Percentiles rank a stretch among this genome's conserved stretches.
phyloP scores from a whole-genome alignment of 1,140 invertebrate species.

The Halictus rubicundus region DNA sequence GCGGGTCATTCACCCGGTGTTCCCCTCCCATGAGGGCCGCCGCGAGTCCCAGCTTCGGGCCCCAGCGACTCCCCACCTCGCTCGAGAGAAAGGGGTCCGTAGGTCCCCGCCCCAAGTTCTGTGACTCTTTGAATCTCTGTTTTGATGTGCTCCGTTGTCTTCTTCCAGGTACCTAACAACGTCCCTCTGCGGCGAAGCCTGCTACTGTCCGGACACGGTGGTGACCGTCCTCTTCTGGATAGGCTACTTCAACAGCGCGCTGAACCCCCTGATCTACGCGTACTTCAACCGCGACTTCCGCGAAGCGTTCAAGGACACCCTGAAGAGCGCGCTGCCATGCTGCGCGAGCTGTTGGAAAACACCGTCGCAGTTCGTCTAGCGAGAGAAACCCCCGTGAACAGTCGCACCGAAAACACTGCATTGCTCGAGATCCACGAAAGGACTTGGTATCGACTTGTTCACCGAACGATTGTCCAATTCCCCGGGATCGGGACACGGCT shows the following conservation, averaged over 20 bases:
- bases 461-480: background rate
- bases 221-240: slow-evolving; percentile 92
- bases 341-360: slow-evolving; percentile 83
- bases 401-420: background rate
- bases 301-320: slow-evolving; percentile 96
- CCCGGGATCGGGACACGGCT: too few species aligned
- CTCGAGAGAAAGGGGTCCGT: too few species aligned
- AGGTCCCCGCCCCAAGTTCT: too few species aligned
- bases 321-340: slow-evolving; percentile 91
- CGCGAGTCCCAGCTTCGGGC: too few species aligned
- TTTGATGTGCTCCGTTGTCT: background rate
- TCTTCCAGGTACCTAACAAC: slow-evolving; percentile 91
- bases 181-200: slow-evolving; percentile 89
- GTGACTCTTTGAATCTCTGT: too few species aligned
- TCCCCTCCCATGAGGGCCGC: too few species aligned
- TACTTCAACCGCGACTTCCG: slow-evolving; percentile 99
- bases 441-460: background rate
- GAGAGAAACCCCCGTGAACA: slow-evolving; percentile 41
- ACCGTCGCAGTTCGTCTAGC: slow-evolving; percentile 79
- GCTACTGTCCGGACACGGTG: slow-evolving; percentile 90
- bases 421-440: background rate
- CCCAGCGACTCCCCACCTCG: too few species aligned
- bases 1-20: too few species aligned
- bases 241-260: slow-evolving; percentile 96
- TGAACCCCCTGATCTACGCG: slow-evolving; percentile 98